phyloP scores from a whole-genome alignment of 2,113 vertebrate species.

The Strix aluco region DNA sequence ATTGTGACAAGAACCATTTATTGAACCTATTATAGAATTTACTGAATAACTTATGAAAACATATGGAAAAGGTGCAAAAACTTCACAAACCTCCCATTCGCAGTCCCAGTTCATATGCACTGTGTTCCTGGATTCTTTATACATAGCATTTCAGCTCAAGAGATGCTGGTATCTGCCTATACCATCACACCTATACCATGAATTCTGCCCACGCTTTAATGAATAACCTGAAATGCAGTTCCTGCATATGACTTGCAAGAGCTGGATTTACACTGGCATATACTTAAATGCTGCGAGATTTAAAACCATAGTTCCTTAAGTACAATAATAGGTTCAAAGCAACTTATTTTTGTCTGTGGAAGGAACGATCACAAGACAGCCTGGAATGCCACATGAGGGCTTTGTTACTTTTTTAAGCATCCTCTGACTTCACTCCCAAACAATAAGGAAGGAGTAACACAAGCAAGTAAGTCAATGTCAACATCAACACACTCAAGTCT shows the following conservation, averaged over 20 bases:
- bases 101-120: neutral
- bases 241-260: neutral
- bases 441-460: constrained; percentile 9
- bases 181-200: neutral
- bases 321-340: constrained; percentile 45
- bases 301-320: constrained; percentile 16
- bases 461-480: neutral
- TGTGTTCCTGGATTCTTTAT: neutral
- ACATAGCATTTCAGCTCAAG: neutral
- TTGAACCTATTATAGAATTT: neutral
- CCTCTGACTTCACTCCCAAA: constrained; percentile 23
- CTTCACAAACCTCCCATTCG: neutral
- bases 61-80: neutral
- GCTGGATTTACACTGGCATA: neutral
- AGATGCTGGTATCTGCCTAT: neutral
- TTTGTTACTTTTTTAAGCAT: constrained; percentile 51
- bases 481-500: neutral
- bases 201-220: neutral
- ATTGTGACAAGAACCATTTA: neutral
- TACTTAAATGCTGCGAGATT: neutral
- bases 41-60: neutral
- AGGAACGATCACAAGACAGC: constrained; percentile 51
- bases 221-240: neutral
- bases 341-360: constrained; percentile 55
- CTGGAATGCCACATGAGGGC: constrained; percentile 18